Evolutionary conservation across 2,113 vertebrate genomes (phyloP), one percentile per base, ranked within the genome.

Genomic region (Salminus brasiliensis): DNA sequence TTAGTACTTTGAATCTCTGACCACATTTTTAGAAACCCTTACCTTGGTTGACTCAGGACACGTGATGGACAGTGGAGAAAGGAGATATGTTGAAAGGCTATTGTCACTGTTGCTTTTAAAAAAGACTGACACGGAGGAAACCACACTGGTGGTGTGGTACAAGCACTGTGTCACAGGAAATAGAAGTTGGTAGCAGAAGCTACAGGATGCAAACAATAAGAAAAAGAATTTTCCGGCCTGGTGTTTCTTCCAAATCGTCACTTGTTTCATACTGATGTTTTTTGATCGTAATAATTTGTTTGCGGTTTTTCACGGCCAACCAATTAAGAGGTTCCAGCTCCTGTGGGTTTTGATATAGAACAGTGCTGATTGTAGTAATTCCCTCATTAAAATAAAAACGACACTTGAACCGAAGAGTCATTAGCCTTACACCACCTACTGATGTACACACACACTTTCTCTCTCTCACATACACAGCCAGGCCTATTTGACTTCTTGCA

Each of bases 261-360:
- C 16, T 52, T 12, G 6, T 52, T n/a, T 52, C 4, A 49, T 18
- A 49, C 15, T 18, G 5, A 16, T 18, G 21, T 25, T 55, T 25
- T 11, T 1, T 10, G n/a, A 11, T 25, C 23, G 0, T 25, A 55
- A 55, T 25, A 3, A 52, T 11, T 25, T 55, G 5, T 25, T 25
- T 55, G 52, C 25, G n/a, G 5, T 12, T n/a, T 55, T 25, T 11
- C 10, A 3, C 2, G 52, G 2, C 13, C 5, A 10, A 25, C 7
- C 23, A 23, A 55, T 25, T 25, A 55, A n/a, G 52, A 25, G 52
- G 77, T 66, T 75, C 53, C 67, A 76, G 55, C 62, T 83, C 81
- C 70, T 27, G 36, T 63, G 29, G 59, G 70, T 59, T 79, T 71
- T 49, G 49, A 63, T 75, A 71, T 10, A 12, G n/a, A n/a, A 66